A percentile compares a stretch with the other conserved stretches of the same genome.
Conservation (phyloP, 1,140 invertebrate genomes). For the Meloidogyne exigua region DNA sequence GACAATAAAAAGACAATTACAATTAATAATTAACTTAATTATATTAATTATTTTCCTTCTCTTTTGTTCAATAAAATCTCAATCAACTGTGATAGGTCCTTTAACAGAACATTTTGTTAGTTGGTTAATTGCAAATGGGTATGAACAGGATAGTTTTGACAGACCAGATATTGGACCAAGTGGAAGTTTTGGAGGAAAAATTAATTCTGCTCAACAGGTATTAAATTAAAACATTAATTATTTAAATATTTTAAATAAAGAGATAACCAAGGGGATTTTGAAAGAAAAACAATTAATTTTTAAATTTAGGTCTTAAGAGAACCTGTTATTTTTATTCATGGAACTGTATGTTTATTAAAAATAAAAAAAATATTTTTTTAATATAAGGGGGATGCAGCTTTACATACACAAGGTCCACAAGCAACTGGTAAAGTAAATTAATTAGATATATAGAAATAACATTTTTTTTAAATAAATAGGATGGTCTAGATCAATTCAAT, state of each 20-base stretch:
- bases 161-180: constrained; percentile 61
- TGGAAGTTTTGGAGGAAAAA: constrained; percentile 60
- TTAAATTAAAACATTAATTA: neutral
- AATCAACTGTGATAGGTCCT: constrained; percentile 30
- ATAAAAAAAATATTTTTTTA: neutral
- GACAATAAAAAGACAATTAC: neutral
- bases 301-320: constrained; percentile 51
- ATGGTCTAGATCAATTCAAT: constrained; percentile 60
- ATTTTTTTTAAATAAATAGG: constrained; percentile 24
- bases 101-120: constrained; percentile 59
- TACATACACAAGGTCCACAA: constrained; percentile 60
- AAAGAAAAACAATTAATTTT: no score
- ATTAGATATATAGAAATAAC: neutral
- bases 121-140: constrained; percentile 62
- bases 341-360: constrained; percentile 19
- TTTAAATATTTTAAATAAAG: neutral
- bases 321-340: constrained; percentile 62
- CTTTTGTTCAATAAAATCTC: neutral
- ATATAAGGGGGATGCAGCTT: constrained; percentile 56
- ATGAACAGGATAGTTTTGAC: constrained; percentile 58
- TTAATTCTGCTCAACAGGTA: constrained; percentile 41
- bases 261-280: no score
- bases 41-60: neutral
- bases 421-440: constrained; percentile 43
- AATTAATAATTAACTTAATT: neutral